Evolutionary conservation across 2,113 vertebrate genomes (phyloP).

Genomic region (Felis chaus): DNA sequence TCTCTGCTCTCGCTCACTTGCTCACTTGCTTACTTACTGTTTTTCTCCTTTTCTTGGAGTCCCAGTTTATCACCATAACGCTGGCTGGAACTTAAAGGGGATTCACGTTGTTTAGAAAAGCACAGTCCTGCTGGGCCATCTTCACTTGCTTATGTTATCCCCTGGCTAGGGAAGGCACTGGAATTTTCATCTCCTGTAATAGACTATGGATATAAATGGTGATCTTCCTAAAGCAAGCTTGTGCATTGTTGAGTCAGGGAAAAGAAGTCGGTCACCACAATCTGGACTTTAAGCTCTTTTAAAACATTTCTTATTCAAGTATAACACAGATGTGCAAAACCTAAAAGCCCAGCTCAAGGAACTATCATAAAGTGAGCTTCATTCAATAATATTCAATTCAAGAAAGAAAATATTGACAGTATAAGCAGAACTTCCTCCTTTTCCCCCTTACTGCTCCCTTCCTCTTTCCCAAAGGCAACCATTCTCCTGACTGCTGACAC

Average conservation of each 20-base stretch:
- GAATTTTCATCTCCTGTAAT: neutral
- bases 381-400: neutral
- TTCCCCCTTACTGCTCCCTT: neutral
- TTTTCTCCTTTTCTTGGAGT: neutral
- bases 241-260: neutral
- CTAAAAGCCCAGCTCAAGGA: neutral
- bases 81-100: neutral
- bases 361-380: neutral
- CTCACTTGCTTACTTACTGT: neutral
- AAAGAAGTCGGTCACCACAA: neutral
- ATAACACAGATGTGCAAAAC: neutral
- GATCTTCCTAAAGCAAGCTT: neutral
- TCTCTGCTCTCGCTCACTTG: rapidly evolving
- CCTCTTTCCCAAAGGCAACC: neutral
- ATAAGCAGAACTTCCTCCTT: neutral
- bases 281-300: neutral
- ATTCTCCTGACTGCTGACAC: neutral
- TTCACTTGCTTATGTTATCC: neutral
- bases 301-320: neutral
- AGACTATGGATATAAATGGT: neutral
- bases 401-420: neutral
- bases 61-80: neutral
- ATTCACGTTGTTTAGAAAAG: neutral
- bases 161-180: neutral
- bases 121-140: neutral